These are phyloP conservation scores for Cantharis rustica DNA, from an alignment of 2,888 invertebrate species.

Conservation along the genomic window DNA sequence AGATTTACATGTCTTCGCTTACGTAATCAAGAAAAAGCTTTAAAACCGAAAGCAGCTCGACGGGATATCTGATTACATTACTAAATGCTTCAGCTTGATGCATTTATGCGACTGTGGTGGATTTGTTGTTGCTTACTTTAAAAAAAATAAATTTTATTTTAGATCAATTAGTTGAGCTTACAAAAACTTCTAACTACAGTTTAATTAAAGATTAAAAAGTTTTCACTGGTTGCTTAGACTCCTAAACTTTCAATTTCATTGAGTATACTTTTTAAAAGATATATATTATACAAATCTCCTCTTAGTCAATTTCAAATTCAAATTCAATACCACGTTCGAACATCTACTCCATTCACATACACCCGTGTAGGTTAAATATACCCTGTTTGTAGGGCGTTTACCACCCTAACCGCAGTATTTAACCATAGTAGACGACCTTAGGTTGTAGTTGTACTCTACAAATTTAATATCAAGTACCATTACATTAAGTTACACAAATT, in stretches of 20 bases:
- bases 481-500: background rate
- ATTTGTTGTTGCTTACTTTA: background rate
- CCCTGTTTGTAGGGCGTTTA: conserved; percentile 9
- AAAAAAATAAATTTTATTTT: background rate
- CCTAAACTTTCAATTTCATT: background rate
- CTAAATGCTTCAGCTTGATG: background rate
- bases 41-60: background rate
- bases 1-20: background rate
- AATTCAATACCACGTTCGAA: conserved; percentile 10
- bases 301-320: conserved; percentile 12
- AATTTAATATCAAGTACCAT: background rate
- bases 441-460: background rate
- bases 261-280: background rate
- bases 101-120: background rate
- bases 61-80: background rate
- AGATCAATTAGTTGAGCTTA: background rate
- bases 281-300: background rate
- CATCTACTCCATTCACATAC: conserved; percentile 10
- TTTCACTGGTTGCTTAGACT: background rate
- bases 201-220: background rate
- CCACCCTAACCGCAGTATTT: conserved; percentile 10
- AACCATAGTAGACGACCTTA: conserved; percentile 13
- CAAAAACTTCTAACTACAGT: background rate
- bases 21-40: background rate
- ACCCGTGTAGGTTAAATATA: conserved; percentile 10